Conservation (phyloP, 2,888 invertebrate genomes). For the Nebria brevicollis region DNA sequence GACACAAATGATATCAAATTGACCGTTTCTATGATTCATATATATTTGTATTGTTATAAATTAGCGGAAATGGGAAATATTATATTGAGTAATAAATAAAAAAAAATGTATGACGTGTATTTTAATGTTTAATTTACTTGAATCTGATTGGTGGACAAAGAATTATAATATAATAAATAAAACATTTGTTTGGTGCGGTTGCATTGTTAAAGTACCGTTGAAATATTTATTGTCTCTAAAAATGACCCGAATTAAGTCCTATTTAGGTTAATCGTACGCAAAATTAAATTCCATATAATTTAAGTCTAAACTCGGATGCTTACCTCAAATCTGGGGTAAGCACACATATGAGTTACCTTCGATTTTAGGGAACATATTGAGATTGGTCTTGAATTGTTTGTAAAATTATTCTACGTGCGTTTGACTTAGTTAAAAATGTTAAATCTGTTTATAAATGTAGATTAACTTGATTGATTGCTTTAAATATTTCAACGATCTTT, state of each 20-base stretch:
- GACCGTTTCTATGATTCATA: not conserved
- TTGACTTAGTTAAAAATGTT: too few species aligned
- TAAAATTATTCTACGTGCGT: too few species aligned
- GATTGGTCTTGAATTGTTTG: too few species aligned
- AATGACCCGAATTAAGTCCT: not conserved
- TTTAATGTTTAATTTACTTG: slow-evolving; percentile 39
- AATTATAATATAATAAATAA: slow-evolving; percentile 34
- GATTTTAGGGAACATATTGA: too few species aligned
- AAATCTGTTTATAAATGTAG: too few species aligned
- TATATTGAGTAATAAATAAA: slow-evolving; percentile 38
- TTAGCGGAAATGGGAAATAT: slow-evolving; percentile 36
- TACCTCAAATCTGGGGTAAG: too few species aligned
- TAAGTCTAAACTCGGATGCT: not conserved
- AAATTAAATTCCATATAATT: slow-evolving; percentile 13
- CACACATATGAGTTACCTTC: too few species aligned
- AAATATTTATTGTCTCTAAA: slow-evolving; percentile 23
- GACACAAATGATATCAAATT: slow-evolving; percentile 22
- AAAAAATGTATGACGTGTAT: slow-evolving; percentile 29
- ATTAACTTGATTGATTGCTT: not conserved
- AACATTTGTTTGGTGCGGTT: slow-evolving; percentile 33
- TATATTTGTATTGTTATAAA: slow-evolving; percentile 5
- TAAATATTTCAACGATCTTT: slow-evolving; percentile 11
- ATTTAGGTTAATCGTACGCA: not conserved
- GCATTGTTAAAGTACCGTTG: slow-evolving; percentile 31
- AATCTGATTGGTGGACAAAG: slow-evolving; percentile 43